Conservation (phyloP, 2,888 invertebrate genomes). For the Noctua fimbriata region DNA sequence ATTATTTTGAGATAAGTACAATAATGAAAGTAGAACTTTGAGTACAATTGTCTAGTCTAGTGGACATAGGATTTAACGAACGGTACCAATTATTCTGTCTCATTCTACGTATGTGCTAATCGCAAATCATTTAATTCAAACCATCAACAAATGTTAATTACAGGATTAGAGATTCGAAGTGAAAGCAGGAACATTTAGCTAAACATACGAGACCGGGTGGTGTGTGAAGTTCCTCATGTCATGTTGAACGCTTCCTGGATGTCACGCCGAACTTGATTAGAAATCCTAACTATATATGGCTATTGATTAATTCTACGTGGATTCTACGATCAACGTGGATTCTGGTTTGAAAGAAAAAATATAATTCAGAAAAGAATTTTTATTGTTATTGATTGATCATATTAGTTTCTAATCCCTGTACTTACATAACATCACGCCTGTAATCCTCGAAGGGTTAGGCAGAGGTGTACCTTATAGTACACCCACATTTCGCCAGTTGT, state of each 20-base stretch:
- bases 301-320: constrained; percentile 5
- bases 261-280: constrained; percentile 58
- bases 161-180: constrained; percentile 55
- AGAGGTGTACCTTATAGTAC: no score
- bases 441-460: no score
- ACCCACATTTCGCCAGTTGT: no score
- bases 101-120: neutral
- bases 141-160: constrained; percentile 27
- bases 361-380: neutral
- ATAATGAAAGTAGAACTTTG: neutral
- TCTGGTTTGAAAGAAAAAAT: neutral
- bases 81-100: no score
- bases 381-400: neutral
- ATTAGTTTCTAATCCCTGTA: neutral
- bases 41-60: no score
- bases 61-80: no score
- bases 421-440: no score
- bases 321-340: constrained; percentile 3
- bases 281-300: constrained; percentile 46
- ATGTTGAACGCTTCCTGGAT: constrained; percentile 56
- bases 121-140: constrained; percentile 21
- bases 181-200: constrained; percentile 56
- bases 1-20: neutral
- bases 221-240: constrained; percentile 53
- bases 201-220: constrained; percentile 22